Evolutionary conservation across 2,888 invertebrate genomes (phyloP), one percentile per base, ranked within the genome.

Genomic region (Odontocolon sp.): DNA sequence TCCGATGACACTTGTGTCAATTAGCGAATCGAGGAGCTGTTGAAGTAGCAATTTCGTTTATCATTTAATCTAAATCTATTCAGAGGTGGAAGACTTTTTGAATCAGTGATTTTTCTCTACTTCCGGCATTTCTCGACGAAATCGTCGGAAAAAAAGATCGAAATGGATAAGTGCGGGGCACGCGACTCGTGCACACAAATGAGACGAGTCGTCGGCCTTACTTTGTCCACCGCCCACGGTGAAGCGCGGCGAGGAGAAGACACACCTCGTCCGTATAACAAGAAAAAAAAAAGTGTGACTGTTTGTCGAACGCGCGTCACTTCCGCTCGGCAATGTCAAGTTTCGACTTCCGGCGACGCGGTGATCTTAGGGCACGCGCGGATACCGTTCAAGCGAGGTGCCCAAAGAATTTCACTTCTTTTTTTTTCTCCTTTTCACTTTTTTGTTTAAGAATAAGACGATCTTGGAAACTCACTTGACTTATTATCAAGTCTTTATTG

Each of bases 291-390:
- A 75, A 67, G 82, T 82, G 82, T 80, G 82, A 84, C 80, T 90
- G 82, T 90, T 90, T 90, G 84, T 84, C 81, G 84, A 81, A 77
- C 70, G 72, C 85, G 85, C 88, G 89, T 88, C 90, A 89, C 86
- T 90, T 90, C 90, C 90, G 90, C 82, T 86, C 83, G 81, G 83
- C 86, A 88, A 90, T 90, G 90, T 90, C 90, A 90, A 90, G 89
- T 86, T 87, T 86, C 87, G 83, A 90, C 86, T 90, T 90, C 90
- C 90, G 90, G 84, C 81, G 76, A 68, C 36, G 71, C 56, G 67
- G 56, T 57, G 72, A 45, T 36, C 54, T 56, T n/a, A 36, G 42
- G 50, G 63, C 63, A 59, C 84, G 84, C 82, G 81, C 54, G 26
- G 56, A 36, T 33, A 11, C n/a, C 45, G 50, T 11, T 11, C 26